Evolutionary conservation across 2,888 invertebrate species (phyloP).

Genomic region (Papilio demoleus): DNA sequence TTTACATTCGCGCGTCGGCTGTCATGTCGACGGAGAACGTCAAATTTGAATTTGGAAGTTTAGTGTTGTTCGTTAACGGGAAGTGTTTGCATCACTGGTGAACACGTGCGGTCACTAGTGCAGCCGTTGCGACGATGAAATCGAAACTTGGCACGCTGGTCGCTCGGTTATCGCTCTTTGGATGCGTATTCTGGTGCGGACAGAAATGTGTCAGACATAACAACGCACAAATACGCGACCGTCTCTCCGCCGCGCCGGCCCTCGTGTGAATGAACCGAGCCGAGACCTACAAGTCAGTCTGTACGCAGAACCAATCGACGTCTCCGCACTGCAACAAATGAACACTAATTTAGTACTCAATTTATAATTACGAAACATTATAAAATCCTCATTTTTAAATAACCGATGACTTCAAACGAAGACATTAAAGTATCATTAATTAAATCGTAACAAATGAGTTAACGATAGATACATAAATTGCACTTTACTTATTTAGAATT

Average conservation of each 20-base stretch:
- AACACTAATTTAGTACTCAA: constrained; percentile 38
- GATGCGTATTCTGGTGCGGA: constrained; percentile 51
- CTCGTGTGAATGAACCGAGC: constrained; percentile 55
- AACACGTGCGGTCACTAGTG: constrained; percentile 56
- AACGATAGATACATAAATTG: neutral
- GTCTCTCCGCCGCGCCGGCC: constrained; percentile 52
- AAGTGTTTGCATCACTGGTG: constrained; percentile 55
- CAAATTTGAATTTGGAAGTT: constrained; percentile 59
- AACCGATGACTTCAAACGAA: constrained; percentile 4
- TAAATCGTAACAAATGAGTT: neutral
- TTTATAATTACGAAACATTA: constrained; percentile 21
- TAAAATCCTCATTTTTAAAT: constrained; percentile 3
- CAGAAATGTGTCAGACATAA: constrained; percentile 60
- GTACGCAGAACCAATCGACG: constrained; percentile 45
- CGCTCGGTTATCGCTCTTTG: constrained; percentile 69
- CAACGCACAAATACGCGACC: constrained; percentile 60
- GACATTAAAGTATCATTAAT: constrained; percentile 3
- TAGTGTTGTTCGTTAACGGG: constrained; percentile 40
- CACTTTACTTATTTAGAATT: neutral
- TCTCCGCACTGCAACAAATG: constrained; percentile 55
- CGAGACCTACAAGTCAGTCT: constrained; percentile 40
- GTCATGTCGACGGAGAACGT: constrained; percentile 63
- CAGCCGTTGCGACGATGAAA: constrained; percentile 65
- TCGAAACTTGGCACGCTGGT: constrained; percentile 69
- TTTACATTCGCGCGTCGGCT: constrained; percentile 57